Evolutionary conservation across 2,888 invertebrate species (phyloP), one percentile per base, ranked within the genome.

Genomic region (Temnothorax unifasciatus): DNA sequence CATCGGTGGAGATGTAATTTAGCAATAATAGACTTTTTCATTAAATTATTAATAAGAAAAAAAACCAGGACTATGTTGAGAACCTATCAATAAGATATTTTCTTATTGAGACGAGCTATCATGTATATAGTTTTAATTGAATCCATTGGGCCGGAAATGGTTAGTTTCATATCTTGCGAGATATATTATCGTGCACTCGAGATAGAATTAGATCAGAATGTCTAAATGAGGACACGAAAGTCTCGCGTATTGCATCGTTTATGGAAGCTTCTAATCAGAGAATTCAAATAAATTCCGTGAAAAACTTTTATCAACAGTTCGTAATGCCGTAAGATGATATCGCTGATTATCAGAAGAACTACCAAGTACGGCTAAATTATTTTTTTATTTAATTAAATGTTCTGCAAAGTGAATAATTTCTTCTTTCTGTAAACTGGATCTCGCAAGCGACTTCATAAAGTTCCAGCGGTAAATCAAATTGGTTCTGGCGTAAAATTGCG

Each of bases 321-420:
- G 21, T n/a, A 59, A 59, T 25, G 59, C 18, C 13, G 59, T 79
- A 47, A 59, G 57, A 18, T 81, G 74, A 81, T 81, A 61, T 59
- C 38, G 59, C 38, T 50, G 79, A 77, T 77, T 54, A 54, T 66
- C 64, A 64, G 76, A 21, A 47, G 21, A 34, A 59, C 21, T 59
- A 15, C 29, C 29, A 34, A 81, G 47, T 9, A 59, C 47, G 21
- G 74, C 18, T 73, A 59, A 81, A 61, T 50, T 47, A 47, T 74
- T 81, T 79, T 73, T 47, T 81, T 47, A 73, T 73, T 81, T 81
- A 81, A 79, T 79, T 79, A 79, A 79, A 59, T 59, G 47, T 79
- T 50, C 34, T 18, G 59, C 59, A 34, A 79, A 47, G 21, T 34
- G 47, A 79, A 18, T 59, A 81, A 81, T 57, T 59, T 74, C 25